Base-by-base conservation (phyloP, 2,888 invertebrate genomes). In the Teleiodes luculella region DNA sequence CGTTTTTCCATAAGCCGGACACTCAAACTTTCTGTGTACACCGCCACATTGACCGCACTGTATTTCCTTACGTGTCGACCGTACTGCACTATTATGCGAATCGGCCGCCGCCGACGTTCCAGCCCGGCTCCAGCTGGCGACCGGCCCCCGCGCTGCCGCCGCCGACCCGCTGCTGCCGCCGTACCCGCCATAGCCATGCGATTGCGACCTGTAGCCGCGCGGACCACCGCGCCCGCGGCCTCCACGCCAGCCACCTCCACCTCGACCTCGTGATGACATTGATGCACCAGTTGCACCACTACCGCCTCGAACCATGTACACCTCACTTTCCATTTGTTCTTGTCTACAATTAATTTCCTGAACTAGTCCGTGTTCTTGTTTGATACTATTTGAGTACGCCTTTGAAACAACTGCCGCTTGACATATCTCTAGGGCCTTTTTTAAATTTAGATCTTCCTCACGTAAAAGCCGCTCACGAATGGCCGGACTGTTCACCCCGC, bases 341-440 rank as follows among this genome's bases (percentile, higher is more conserved):
- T 31, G 36, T 14, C 24, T 24, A 10, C 41, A 3, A 20, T 14
- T 13, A 8, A 53, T 20, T 31, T 39, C 33, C 7, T 41, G 14
- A 10, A 36, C 18, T n/a, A 20, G 0, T 14, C 13, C 11, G n/a
- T 47, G 46, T 13, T 53, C 50, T 35, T 50, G 20, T 51, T 51
- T 53, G 10, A 57, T 57, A 14, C 50, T 51, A 18, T 47, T 35
- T 8, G 53, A 51, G 6, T 57, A 47, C 5, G 36, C 20, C 47
- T 18, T 45, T 3, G 56, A 46, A 4, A 54, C 37, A 6, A 48
- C 51, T 6, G 56, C 56, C 4, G 51, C 43, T 8, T 28, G 45
- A 30, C 57, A 57, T 7, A 57, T 57, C 20, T 54, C 52, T 10
- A 57, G 11, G 13, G 57, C 57, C 14, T 52, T 51, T 3, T 35